Evolutionary conservation across 2,797 vertebrate genomes (phyloP).

Genomic region (Coccyzus lansbergi): DNA sequence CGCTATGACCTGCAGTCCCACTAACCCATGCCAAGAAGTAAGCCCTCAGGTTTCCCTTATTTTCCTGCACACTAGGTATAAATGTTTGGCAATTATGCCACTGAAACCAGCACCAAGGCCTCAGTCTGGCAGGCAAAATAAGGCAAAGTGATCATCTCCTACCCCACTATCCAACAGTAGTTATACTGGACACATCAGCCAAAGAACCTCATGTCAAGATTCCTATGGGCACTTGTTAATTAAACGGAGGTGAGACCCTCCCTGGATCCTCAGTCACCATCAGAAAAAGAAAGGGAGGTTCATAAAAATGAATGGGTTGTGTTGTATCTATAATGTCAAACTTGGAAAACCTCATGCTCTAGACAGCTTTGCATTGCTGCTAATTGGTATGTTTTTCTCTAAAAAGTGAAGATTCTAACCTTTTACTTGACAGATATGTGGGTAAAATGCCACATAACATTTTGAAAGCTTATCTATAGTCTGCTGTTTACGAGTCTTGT

Average conservation of each 20-base stretch:
- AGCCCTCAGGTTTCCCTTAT: not conserved
- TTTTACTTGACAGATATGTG: conserved; percentile 79
- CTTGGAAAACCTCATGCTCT: conserved; percentile 39
- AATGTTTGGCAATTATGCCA: not conserved
- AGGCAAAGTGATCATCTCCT: not conserved
- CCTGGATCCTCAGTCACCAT: not conserved
- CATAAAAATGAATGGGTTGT: not conserved
- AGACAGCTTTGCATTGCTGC: conserved; percentile 53
- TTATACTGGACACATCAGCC: not conserved
- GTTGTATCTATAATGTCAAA: conserved; percentile 44
- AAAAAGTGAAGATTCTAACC: conserved; percentile 80
- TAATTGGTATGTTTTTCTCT: conserved; percentile 79
- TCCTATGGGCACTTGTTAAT: not conserved
- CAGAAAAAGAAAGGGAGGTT: conserved; percentile 14
- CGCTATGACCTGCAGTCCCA: not conserved
- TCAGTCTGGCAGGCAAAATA: not conserved
- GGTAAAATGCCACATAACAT: conserved; percentile 78
- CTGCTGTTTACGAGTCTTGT: conserved; percentile 72
- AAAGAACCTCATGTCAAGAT: not conserved
- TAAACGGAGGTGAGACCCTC: not conserved
- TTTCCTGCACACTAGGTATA: not conserved
- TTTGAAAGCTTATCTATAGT: conserved; percentile 77
- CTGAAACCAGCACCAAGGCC: not conserved
- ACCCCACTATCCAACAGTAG: rapidly evolving
- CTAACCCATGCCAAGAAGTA: not conserved